phyloP scores from a whole-genome alignment of 1,140 invertebrate species.

The Trissolcus basalis region DNA sequence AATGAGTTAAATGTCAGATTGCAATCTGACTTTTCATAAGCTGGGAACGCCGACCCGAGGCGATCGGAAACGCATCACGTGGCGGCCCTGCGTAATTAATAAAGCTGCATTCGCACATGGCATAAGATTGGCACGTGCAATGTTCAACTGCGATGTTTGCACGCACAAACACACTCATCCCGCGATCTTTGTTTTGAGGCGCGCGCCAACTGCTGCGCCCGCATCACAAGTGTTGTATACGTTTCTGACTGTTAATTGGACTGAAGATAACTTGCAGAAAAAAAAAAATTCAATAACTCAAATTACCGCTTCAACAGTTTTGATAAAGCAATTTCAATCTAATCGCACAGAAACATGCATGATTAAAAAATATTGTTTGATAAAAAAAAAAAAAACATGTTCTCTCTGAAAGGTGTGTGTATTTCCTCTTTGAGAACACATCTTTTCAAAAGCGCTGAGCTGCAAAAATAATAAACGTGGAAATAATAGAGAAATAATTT shows the following conservation, averaged over 20 bases:
- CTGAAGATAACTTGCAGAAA: conserved; percentile 3
- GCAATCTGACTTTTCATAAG: conserved; percentile 31
- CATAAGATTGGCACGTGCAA: conserved; percentile 54
- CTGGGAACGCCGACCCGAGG: conserved; percentile 15
- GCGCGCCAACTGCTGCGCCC: conserved; percentile 2
- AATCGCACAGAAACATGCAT: no score
- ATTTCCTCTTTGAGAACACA: no score
- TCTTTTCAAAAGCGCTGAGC: no score
- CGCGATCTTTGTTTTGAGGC: conserved; percentile 36
- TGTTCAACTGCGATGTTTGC: conserved; percentile 44
- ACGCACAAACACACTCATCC: conserved; percentile 53
- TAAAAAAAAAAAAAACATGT: no score
- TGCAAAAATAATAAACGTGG: no score
- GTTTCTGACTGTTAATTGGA: conserved; percentile 39
- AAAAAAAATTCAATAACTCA: conserved; percentile 30
- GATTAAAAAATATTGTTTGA: no score
- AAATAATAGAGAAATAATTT: no score
- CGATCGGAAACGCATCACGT: conserved; percentile 52
- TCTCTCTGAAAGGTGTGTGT: no score
- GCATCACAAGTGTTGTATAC: conserved; percentile 5
- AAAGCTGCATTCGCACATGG: conserved; percentile 60
- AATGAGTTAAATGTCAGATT: conserved; percentile 26
- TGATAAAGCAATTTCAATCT: no score
- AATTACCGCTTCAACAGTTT: conserved; percentile 5
- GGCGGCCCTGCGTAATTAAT: conserved; percentile 58